Percentiles rank a stretch among this genome's conserved stretches.
phyloP scores from a whole-genome alignment of 2,888 invertebrate genomes.

The Pristionchus fissidentatus region DNA sequence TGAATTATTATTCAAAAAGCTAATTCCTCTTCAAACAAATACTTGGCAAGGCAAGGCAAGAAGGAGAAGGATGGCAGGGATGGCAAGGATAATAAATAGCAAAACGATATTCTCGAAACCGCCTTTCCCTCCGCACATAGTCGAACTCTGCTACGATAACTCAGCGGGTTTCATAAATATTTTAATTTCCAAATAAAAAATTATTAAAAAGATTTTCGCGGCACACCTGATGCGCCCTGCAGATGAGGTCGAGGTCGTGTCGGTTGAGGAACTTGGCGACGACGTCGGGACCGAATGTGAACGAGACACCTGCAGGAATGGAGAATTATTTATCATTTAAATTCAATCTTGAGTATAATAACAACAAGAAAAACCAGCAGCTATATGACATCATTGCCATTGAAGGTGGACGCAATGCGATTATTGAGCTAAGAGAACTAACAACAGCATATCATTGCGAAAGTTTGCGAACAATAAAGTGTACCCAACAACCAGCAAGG shows the following conservation, averaged over 20 bases:
- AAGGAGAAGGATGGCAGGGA: too few relatives aligned
- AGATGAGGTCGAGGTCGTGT: conserved; percentile 96
- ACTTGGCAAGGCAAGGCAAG: too few relatives aligned
- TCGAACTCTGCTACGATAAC: neutral
- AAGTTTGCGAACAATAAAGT: neutral
- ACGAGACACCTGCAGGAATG: conserved; percentile 83
- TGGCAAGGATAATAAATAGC: too few relatives aligned
- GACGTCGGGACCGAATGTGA: conserved; percentile 97
- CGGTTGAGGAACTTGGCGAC: conserved; percentile 95
- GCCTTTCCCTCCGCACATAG: neutral
- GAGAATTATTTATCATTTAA: too few relatives aligned
- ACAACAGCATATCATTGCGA: neutral
- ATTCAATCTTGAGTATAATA: too few relatives aligned
- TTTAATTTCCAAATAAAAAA: neutral
- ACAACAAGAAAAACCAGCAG: too few relatives aligned
- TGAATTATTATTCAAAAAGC: too few relatives aligned
- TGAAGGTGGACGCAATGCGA: too few relatives aligned
- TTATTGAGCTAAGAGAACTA: too few relatives aligned
- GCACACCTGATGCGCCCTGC: conserved; percentile 92
- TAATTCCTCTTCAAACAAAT: too few relatives aligned
- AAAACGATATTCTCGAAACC: neutral
- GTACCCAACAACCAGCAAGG: neutral
- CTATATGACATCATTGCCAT: too few relatives aligned
- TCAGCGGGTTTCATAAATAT: neutral
- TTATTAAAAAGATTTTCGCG: neutral